phyloP scores from a whole-genome alignment of 2,888 invertebrate species.

The Hybos culiciformis region DNA sequence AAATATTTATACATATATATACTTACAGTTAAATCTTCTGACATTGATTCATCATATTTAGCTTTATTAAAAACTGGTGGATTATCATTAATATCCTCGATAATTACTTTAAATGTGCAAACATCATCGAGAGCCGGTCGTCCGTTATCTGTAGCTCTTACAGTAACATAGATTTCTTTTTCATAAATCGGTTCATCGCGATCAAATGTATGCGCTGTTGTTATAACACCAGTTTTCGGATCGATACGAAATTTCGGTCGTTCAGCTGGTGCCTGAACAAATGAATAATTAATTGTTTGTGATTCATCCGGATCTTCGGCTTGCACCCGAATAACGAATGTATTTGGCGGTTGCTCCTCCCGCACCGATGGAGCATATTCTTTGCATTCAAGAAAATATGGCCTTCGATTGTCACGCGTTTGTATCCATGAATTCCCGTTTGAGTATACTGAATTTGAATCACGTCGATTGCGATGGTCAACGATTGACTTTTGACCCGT shows the following conservation, averaged over 20 bases:
- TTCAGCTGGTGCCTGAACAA: conserved; percentile 61
- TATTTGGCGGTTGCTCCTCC: conserved; percentile 61
- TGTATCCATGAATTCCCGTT: conserved; percentile 13
- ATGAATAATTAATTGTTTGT: conserved; percentile 69
- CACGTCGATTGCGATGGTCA: no score
- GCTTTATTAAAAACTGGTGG: conserved; percentile 39
- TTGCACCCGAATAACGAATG: conserved; percentile 48
- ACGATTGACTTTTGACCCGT: no score
- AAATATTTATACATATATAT: not conserved
- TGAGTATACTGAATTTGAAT: conserved; percentile 19
- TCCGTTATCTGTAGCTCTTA: conserved; percentile 87
- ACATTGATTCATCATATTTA: conserved; percentile 58
- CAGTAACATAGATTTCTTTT: conserved; percentile 72
- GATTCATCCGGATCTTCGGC: conserved; percentile 49
- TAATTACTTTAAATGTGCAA: conserved; percentile 82
- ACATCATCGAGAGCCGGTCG: conserved; percentile 79
- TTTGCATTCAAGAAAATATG: conserved; percentile 71
- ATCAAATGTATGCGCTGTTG: conserved; percentile 67
- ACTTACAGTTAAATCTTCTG: conserved; percentile 58
- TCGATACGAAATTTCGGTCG: conserved; percentile 69
- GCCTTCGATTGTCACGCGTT: conserved; percentile 62
- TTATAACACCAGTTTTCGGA: conserved; percentile 58
- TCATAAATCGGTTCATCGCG: conserved; percentile 77
- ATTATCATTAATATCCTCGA: conserved; percentile 90
- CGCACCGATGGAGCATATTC: conserved; percentile 66